Evolutionary conservation across 2,113 vertebrate species (phyloP).

Genomic region (Podarcis raffonei): DNA sequence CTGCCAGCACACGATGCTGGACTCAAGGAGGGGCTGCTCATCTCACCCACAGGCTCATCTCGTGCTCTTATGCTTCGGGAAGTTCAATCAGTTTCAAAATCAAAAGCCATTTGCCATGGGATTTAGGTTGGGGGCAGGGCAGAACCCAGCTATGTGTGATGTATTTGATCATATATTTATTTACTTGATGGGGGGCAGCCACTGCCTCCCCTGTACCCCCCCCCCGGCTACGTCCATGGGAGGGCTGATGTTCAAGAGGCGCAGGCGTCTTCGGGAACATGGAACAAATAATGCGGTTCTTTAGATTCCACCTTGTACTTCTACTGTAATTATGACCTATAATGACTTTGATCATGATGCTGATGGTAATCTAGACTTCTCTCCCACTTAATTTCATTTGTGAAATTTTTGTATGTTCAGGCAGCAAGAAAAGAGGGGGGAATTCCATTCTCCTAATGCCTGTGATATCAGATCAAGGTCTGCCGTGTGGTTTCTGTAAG

Average conservation of each 20-base stretch:
- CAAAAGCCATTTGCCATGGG: no score
- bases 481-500: not conserved
- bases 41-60: no score
- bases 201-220: no score
- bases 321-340: not conserved
- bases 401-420: not conserved
- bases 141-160: no score
- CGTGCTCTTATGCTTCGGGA: no score
- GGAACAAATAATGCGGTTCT: not conserved
- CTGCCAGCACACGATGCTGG: no score
- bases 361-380: not conserved
- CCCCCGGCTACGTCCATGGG: not conserved
- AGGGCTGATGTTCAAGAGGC: not conserved
- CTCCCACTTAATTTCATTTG: constrained; percentile 3
- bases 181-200: no score
- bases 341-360: not conserved
- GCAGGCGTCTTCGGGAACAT: not conserved
- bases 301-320: not conserved
- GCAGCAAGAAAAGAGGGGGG: not conserved
- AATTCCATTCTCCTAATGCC: constrained; percentile 13
- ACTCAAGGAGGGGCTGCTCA: no score
- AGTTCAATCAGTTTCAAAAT: no score
- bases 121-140: no score
- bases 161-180: no score
- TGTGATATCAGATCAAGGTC: not conserved